Evolutionary conservation across 2,797 vertebrate genomes (phyloP), one percentile per base, ranked within the genome.

Genomic region (Valencia hispanica): DNA sequence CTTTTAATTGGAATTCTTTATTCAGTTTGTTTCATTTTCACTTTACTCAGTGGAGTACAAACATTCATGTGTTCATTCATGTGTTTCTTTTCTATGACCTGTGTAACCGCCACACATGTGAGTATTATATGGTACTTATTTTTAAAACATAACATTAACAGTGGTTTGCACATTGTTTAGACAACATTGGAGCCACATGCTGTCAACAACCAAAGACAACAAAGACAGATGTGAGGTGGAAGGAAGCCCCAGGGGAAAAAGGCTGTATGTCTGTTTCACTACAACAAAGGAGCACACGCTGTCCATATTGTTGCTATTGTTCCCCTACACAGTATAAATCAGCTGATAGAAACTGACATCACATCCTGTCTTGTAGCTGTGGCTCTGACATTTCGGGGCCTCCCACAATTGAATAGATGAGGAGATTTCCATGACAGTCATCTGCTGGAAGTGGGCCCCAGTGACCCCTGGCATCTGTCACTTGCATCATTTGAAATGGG

Each of bases 211-310:
- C 74, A 89, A 90, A 90, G 72, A 80, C 83, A 90, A 80, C 83
- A 90, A 82, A 87, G 87, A 88, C 93, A 94, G 90, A 93, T 91
- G 91, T 88, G 79, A 73, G 79, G 75, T 72, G 79, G 88, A 87
- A 85, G 73, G 74, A 88, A 84, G 75, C 79, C 91, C 85, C 78
- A 61, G 75, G 90, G 90, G 77, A 86, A 89, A 88, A 89, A 89
- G 65, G 76, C 88, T 84, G 88, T 91, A 89, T 93, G 93, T 94
- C 93, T 93, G 89, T 95, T 94, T 93, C 91, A 93, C 88, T 80
- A 81, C 53, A 22, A 95, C 94, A 96, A 94, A 90, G 84, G 92
- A 73, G 77, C 86, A 84, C 92, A 86, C 89, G 92, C 36, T 85
- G 83, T 79, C 65, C 36, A 59, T 71, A 84, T 92, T 93, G 88